Base-by-base conservation (phyloP, 2,888 invertebrate genomes). In the Eupithecia tripunctaria region DNA sequence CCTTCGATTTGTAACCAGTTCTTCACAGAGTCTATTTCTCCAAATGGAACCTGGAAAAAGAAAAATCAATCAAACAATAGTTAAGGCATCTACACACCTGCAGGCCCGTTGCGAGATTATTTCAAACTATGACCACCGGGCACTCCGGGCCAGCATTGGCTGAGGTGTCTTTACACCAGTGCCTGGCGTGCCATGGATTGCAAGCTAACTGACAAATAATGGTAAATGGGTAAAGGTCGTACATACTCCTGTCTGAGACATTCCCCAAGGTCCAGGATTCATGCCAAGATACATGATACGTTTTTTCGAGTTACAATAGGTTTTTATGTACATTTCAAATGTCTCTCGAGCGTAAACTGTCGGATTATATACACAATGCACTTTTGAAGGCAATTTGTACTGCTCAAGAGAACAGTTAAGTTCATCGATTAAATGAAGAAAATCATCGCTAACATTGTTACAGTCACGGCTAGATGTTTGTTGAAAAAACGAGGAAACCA, bases 181-280 rank as follows among this genome's bases (percentile, higher is more conserved):
- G n/a, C n/a, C n/a, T n/a, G n/a, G n/a, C n/a, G n/a, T n/a, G n/a
- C n/a, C n/a, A 21, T 7, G 21, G 51, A 47, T n/a, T 47, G 7
- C 7, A 14, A 14, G 38, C 12, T 43, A 43, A 18, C 18, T 43
- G 43, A 18, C n/a, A 47, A 18, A n/a, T 41, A n/a, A n/a, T 2
- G 32, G 32, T 36, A 4, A 29, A 29, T 15, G 14, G 15, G 15
- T 43, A 47, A 47, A n/a, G 47, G 47, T 18, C 18, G 56, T 56
- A 56, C 56, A 56, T 95, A 97, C 97, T 82, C 98, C 98, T 80
- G 97, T 99, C 90, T 99, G 99, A 38, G 97, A 97, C 99, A 99
- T 99, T 77, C 99, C 99, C 96, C 97, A 98, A 0, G 98, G 98
- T n/a, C 99, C 99, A 18, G 99, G 98, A 92, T 99, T 99, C 97